These are phyloP conservation scores for Drosophila hamatofila DNA, from an alignment of 2,888 invertebrate species.

Conservation along the genomic window DNA sequence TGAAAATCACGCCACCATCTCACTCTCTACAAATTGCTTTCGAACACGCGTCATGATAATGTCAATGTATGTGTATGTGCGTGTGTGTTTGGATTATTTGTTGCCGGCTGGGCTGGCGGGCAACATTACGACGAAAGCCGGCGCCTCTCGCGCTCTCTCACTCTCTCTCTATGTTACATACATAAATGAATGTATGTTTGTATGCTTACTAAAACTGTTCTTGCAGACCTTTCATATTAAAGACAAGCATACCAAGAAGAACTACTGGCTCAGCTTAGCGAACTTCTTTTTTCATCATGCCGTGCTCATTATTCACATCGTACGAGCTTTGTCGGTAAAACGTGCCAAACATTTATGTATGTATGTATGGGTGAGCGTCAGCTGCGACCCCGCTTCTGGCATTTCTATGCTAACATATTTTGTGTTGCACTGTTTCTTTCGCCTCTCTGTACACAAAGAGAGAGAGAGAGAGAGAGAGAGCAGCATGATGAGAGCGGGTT, in stretches of 20 bases:
- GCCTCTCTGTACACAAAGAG: conserved; percentile 15
- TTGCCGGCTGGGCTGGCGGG: conserved; percentile 52
- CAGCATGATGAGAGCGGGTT: background rate
- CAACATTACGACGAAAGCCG: conserved; percentile 31
- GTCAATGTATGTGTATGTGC: conserved; percentile 23
- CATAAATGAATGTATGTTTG: conserved; percentile 13
- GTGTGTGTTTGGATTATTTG: conserved; percentile 19
- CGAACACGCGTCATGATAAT: conserved; percentile 60
- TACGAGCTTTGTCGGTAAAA: conserved; percentile 80
- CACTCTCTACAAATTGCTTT: conserved; percentile 60
- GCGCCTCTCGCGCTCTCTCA: conserved; percentile 14
- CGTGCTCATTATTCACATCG: conserved; percentile 63
- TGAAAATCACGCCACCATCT: conserved; percentile 85
- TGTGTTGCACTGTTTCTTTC: conserved; percentile 54
- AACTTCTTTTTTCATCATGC: conserved; percentile 66
- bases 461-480: background rate
- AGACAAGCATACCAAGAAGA: conserved; percentile 4
- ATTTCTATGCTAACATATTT: conserved; percentile 48
- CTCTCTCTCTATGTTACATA: background rate
- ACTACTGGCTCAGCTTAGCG: conserved; percentile 29
- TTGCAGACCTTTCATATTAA: conserved; percentile 18
- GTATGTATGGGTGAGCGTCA: conserved; percentile 39
- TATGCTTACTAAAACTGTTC: conserved; percentile 15
- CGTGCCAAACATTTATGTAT: conserved; percentile 36
- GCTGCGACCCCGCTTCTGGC: conserved; percentile 29